Conservation (phyloP, 2,888 invertebrate species). For the Leucophenga montana region DNA sequence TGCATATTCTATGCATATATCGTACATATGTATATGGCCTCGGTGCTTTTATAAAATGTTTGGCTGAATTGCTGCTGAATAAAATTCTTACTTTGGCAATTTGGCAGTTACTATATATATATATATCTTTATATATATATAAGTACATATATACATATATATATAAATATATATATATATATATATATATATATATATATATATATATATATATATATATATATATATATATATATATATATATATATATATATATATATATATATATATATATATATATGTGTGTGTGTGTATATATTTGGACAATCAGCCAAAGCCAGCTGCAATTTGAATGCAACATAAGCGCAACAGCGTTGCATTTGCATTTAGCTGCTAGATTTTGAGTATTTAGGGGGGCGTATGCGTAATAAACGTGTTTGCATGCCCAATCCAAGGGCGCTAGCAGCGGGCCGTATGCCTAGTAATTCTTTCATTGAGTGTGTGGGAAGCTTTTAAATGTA, state of each 20-base stretch:
- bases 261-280: no score
- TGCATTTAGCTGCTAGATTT: conserved; percentile 3
- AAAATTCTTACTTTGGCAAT: conserved; percentile 9
- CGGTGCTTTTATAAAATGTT: neutral
- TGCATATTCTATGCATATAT: neutral
- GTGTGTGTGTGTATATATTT: neutral
- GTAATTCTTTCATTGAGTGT: neutral
- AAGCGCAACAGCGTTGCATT: conserved; percentile 22
- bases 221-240: neutral
- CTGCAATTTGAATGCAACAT: neutral
- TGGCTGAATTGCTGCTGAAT: conserved; percentile 24
- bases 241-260: neutral
- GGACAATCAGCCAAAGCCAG: neutral
- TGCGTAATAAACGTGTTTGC: conserved; percentile 45
- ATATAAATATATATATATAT: no score
- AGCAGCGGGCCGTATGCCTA: neutral
- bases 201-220: neutral
- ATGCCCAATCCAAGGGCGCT: neutral
- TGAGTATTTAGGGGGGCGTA: conserved; percentile 38
- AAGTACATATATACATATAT: no score
- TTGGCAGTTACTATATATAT: neutral
- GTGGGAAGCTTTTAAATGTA: neutral
- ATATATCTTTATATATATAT: neutral
- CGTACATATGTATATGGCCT: neutral
- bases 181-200: neutral